Conservation (phyloP, 2,797 vertebrate genomes). For the Sus cebifrons region DNA sequence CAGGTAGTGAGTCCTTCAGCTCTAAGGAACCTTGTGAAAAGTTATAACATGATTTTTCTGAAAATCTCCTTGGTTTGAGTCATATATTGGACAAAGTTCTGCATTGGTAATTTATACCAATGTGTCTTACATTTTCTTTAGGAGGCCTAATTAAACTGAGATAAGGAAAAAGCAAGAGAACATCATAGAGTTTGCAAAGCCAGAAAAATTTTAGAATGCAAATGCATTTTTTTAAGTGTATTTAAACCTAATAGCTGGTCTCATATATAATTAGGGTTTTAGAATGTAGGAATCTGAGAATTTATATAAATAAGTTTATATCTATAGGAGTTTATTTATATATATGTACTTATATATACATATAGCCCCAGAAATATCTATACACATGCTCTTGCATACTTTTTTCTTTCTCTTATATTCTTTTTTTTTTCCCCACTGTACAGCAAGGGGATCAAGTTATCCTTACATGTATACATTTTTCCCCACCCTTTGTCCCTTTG, state of each 20-base stretch:
- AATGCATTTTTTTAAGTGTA: constrained; percentile 51
- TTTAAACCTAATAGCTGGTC: background rate
- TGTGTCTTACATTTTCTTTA: background rate
- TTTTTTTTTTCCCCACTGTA: too few species aligned
- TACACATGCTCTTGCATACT: background rate
- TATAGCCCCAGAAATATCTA: background rate
- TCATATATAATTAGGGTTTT: background rate
- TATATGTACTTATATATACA: background rate
- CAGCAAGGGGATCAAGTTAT: too few species aligned
- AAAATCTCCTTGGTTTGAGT: background rate
- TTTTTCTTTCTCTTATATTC: background rate
- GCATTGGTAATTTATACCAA: constrained; percentile 3
- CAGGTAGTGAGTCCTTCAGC: background rate
- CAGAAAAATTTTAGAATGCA: background rate
- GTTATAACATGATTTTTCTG: background rate
- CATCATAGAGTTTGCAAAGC: background rate
- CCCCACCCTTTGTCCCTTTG: too few species aligned
- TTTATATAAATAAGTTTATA: background rate
- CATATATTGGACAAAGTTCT: background rate
- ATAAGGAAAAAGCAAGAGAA: background rate
- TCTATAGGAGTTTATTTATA: background rate
- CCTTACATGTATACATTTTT: too few species aligned
- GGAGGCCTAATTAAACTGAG: background rate
- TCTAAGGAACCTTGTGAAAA: background rate
- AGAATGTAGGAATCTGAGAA: background rate